phyloP scores from a whole-genome alignment of 2,888 invertebrate species.

The Autographa gamma region DNA sequence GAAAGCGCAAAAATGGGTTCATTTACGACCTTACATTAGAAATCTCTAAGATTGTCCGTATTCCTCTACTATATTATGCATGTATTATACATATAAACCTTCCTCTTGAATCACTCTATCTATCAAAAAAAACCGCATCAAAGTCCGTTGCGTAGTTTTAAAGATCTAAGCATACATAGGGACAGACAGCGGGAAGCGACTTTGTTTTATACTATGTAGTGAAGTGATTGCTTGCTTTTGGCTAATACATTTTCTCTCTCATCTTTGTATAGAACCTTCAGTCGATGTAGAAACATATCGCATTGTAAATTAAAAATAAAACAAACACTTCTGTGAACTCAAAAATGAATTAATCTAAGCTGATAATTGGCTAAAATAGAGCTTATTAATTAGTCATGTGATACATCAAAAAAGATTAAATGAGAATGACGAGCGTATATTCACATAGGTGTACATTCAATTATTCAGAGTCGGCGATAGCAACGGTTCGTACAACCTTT shows the following conservation, averaged over 20 bases:
- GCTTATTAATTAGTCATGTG: slow-evolving; percentile 21
- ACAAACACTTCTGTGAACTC: neutral
- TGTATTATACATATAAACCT: too few species aligned
- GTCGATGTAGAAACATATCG: neutral
- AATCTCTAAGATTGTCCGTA: too few species aligned
- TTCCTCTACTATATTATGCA: too few species aligned
- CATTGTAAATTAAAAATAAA: neutral
- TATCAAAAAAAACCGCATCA: too few species aligned
- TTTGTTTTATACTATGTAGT: too few species aligned
- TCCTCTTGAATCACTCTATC: too few species aligned
- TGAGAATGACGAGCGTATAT: slow-evolving; percentile 37
- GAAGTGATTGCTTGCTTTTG: neutral
- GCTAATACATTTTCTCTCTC: neutral
- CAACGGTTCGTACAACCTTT: slow-evolving; percentile 57
- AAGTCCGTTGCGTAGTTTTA: too few species aligned
- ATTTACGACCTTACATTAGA: too few species aligned
- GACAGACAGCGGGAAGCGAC: too few species aligned
- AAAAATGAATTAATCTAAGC: neutral
- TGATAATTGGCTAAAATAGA: slow-evolving; percentile 15
- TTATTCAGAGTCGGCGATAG: slow-evolving; percentile 65
- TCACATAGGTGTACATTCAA: slow-evolving; percentile 59
- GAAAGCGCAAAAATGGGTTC: too few species aligned
- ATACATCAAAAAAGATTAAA: slow-evolving; percentile 50
- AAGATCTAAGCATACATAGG: too few species aligned
- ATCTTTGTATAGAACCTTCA: neutral